These are phyloP conservation scores for Barbus barbus DNA, from an alignment of 2,113 vertebrate genomes.

Conservation along the genomic window DNA sequence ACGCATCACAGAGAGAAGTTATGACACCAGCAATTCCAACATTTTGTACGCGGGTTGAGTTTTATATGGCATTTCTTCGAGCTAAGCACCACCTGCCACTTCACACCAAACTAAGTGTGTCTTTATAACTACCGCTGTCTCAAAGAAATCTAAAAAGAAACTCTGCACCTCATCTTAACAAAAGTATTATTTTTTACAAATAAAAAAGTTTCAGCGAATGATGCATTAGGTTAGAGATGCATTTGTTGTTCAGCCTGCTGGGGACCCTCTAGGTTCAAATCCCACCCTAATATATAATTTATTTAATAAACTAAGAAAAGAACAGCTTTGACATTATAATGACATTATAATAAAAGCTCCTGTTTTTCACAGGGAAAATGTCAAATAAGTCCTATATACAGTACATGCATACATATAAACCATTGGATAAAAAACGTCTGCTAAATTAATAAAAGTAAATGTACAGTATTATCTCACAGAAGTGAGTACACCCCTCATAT, in stretches of 20 bases:
- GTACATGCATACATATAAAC: too few relatives aligned
- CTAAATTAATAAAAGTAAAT: too few relatives aligned
- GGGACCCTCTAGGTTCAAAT: neutral
- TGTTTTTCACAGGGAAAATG: neutral
- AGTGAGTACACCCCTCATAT: too few relatives aligned
- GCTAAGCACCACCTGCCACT: neutral
- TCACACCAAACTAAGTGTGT: neutral
- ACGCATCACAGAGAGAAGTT: slow-evolving; percentile 10
- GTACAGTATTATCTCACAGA: too few relatives aligned
- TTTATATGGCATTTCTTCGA: neutral
- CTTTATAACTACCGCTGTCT: slow-evolving; percentile 20
- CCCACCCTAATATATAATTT: slow-evolving; percentile 1
- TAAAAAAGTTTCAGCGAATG: neutral
- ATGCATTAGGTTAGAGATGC: neutral
- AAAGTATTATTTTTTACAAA: too few relatives aligned
- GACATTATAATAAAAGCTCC: neutral
- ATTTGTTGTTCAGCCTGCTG: neutral
- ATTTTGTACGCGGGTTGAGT: neutral
- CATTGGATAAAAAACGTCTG: too few relatives aligned
- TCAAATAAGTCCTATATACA: too few relatives aligned
- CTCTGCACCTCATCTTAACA: slow-evolving; percentile 40
- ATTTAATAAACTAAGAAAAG: neutral
- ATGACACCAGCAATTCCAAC: neutral
- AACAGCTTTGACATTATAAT: neutral
- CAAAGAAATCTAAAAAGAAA: slow-evolving; percentile 48